Evolutionary conservation across 2,797 vertebrate species (phyloP), one percentile per base, ranked within the genome.

Genomic region (Siniperca scherzeri): DNA sequence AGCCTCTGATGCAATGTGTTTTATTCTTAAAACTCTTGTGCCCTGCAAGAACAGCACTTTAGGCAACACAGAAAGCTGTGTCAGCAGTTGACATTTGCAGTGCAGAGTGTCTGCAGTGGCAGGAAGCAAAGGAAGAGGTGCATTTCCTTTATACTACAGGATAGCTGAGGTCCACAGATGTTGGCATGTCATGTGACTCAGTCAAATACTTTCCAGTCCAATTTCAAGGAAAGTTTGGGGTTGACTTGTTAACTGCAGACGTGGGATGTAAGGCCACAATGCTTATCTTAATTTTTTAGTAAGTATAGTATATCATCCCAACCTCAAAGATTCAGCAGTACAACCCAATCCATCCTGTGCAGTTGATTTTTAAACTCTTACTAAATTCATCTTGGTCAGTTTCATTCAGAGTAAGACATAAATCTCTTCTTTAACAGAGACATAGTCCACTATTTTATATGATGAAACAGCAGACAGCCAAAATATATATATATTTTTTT

Each of bases 21-120:
- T 65, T 78, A 65, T 56, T 46, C 46, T 46, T 67, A 48, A 65
- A 86, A 70, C 13, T 38, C 56, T 53, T 30, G 30, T 70, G 77
- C 72, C 5, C 66, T 82, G 80, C 83, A 25, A 84, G 38, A 62
- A 33, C 79, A 89, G 84, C 83, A 81, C 83, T 87, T 80, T 59
- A 68, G 40, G 78, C 12, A 79, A 68, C 46, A 78, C 19, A 71
- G 48, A 78, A 50, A 48, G 87, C 78, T 65, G 80, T 62, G 71
- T 91, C 87, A 91, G 92, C 82, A 79, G 46, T 74, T 80, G 30
- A 72, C 71, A 81, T 74, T 73, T 76, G 64, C 78, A 87, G 27
- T 83, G 56, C 72, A 57, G 71, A 67, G 40, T 64, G 25, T 83
- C 59, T 86, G 84, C 86, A 89, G 48, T 14, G 50, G 57, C 61